Evolutionary conservation across 2,113 vertebrate genomes (phyloP).

Genomic region (Microcebus lehilahytsara): DNA sequence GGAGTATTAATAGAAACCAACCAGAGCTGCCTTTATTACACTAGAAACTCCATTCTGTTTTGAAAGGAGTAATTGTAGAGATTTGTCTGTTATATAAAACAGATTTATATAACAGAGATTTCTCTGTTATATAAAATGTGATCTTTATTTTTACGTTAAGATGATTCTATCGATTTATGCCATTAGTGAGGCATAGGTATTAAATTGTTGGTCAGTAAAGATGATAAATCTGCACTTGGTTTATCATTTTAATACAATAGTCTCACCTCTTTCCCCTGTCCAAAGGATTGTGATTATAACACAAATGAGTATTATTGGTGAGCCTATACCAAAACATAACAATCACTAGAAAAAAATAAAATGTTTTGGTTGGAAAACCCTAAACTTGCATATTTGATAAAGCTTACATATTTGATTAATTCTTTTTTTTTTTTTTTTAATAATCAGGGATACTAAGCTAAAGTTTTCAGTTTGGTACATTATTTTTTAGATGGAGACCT

Average conservation of each 20-base stretch:
- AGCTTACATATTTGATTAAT: background rate
- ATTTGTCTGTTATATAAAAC: background rate
- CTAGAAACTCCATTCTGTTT: background rate
- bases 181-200: background rate
- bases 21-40: background rate
- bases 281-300: conserved; percentile 31
- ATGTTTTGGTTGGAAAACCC: conserved; percentile 39
- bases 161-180: background rate
- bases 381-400: conserved; percentile 40
- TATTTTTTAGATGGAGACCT: conserved; percentile 75
- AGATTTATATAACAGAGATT: no score
- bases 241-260: background rate
- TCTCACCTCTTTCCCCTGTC: background rate
- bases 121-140: background rate
- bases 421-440: background rate
- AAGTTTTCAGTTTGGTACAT: conserved; percentile 52
- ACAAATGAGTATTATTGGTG: background rate
- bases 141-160: conserved; percentile 47
- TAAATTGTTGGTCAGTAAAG: background rate
- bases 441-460: conserved; percentile 44
- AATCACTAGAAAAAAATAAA: conserved; percentile 1
- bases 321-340: background rate
- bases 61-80: conserved; percentile 4
- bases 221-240: background rate
- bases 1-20: background rate